These are phyloP conservation scores for Cnemophilus loriae DNA, from an alignment of 2,113 vertebrate species.

Conservation along the genomic window DNA sequence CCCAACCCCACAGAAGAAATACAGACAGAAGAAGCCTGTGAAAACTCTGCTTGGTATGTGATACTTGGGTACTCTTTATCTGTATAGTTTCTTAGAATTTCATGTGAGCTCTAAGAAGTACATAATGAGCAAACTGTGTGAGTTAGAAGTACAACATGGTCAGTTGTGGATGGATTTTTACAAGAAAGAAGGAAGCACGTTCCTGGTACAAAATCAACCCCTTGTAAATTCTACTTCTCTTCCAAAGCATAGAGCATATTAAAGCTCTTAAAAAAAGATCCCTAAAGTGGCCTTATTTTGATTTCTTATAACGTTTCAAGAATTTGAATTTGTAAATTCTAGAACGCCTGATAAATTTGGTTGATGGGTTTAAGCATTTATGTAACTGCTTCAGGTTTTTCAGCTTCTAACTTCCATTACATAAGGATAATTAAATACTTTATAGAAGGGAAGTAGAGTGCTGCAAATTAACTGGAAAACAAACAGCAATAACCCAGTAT, in stretches of 20 bases:
- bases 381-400: neutral
- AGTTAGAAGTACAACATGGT: neutral
- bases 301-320: neutral
- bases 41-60: neutral
- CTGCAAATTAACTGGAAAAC: neutral
- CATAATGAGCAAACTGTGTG: neutral
- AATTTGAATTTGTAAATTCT: neutral
- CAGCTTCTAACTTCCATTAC: neutral
- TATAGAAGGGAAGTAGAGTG: neutral
- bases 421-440: neutral
- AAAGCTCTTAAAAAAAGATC: neutral
- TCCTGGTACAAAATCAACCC: neutral
- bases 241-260: neutral
- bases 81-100: neutral
- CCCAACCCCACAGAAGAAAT: neutral
- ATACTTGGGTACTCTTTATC: neutral
- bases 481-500: neutral
- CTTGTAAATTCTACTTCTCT: neutral
- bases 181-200: neutral
- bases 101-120: neutral
- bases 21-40: neutral
- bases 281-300: neutral
- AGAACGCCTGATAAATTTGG: neutral
- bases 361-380: neutral
- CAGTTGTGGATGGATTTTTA: neutral